Evolutionary conservation across 2,113 vertebrate genomes (phyloP).

Genomic region (Lamprotornis superbus): DNA sequence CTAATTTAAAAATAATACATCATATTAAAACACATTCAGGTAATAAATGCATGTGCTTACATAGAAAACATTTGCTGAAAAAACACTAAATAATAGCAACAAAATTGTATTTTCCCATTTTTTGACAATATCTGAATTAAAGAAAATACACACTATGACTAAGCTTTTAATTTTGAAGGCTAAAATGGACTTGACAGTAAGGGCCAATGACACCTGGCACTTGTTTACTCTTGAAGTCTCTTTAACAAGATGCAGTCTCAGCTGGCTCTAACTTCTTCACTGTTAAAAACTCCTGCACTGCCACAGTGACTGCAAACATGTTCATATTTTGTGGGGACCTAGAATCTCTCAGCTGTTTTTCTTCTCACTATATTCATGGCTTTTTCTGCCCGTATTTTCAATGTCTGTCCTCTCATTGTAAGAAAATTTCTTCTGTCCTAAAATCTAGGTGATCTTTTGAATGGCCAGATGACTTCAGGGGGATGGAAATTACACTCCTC

Average conservation of each 20-base stretch:
- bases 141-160: neutral
- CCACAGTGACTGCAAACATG: neutral
- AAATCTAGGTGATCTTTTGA: neutral
- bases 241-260: neutral
- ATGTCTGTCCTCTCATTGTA: neutral
- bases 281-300: neutral
- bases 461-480: neutral
- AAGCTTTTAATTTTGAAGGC: neutral
- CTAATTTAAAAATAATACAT: neutral
- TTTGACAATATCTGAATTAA: neutral
- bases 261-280: neutral
- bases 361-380: rapidly evolving
- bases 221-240: neutral
- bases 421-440: neutral
- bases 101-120: neutral
- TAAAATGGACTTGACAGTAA: neutral
- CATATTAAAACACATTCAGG: neutral
- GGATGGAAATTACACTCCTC: neutral
- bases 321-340: too few relatives aligned
- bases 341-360: neutral
- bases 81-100: neutral
- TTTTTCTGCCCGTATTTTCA: neutral
- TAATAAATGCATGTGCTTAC: neutral
- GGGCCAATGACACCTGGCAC: neutral
- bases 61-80: neutral